Conservation (phyloP, 2,888 invertebrate genomes). For the Cephus sareptanus region DNA sequence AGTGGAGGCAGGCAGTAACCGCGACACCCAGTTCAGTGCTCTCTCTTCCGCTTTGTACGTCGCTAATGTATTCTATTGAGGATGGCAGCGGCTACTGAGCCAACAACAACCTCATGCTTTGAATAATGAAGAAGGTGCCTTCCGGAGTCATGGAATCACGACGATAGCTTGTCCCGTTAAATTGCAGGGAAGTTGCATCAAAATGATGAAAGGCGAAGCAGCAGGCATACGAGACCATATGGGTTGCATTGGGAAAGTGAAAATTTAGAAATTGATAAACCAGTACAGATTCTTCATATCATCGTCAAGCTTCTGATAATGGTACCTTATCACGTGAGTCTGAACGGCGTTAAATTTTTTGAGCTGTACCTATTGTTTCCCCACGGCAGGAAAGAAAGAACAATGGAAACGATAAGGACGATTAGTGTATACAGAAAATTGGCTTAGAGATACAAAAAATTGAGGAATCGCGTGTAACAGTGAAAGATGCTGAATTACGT, state of each 20-base stretch:
- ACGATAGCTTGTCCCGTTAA: constrained; percentile 26
- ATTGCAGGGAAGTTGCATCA: constrained; percentile 21
- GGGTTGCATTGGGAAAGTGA: not conserved
- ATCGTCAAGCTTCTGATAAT: not conserved
- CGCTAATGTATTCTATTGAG: constrained; percentile 56
- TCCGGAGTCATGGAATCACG: constrained; percentile 29
- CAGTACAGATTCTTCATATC: not conserved
- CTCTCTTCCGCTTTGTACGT: constrained; percentile 43
- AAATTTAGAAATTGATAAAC: not conserved
- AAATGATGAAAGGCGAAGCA: not conserved
- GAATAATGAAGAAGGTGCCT: constrained; percentile 46
- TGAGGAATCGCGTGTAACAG: not conserved
- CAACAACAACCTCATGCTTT: constrained; percentile 46
- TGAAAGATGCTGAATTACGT: not conserved
- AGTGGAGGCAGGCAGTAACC: not conserved
- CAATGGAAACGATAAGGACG: not conserved
- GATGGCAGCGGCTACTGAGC: constrained; percentile 38
- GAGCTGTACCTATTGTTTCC: not conserved
- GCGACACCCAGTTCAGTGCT: constrained; percentile 22
- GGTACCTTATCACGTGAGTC: not conserved
- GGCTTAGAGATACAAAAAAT: not conserved
- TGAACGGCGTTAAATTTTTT: not conserved
- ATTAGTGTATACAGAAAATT: not conserved
- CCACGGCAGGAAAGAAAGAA: not conserved
- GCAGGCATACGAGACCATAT: not conserved